Evolutionary conservation across 2,888 invertebrate species (phyloP).

Genomic region (Allygus modestus): DNA sequence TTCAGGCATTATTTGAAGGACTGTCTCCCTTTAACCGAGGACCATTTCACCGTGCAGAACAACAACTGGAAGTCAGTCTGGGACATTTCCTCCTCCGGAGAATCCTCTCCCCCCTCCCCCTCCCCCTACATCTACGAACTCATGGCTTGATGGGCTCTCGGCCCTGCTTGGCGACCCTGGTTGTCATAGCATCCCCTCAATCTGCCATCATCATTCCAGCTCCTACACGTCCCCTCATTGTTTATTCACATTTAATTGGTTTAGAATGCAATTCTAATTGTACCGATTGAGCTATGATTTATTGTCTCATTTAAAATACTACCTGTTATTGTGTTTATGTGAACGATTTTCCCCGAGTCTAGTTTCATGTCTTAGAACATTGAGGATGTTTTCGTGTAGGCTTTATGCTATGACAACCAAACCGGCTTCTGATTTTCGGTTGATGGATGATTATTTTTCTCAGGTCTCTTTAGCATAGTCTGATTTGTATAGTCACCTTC

Average conservation of each 20-base stretch:
- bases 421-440: conserved; percentile 52
- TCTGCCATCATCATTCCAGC: conserved; percentile 27
- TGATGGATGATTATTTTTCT: conserved; percentile 40
- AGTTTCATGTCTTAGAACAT: not conserved
- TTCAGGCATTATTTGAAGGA: conserved; percentile 79
- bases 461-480: conserved; percentile 33
- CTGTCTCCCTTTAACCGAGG: conserved; percentile 79
- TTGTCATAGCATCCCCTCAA: not conserved
- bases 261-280: not conserved
- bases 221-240: conserved; percentile 27
- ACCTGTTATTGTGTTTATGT: not conserved
- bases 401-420: conserved; percentile 38
- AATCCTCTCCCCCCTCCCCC: conserved; percentile 30
- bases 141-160: conserved; percentile 35
- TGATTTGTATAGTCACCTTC: conserved; percentile 40
- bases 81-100: conserved; percentile 29
- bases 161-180: conserved; percentile 29
- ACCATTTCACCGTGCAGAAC: conserved; percentile 74
- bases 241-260: not conserved
- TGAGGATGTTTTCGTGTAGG: conserved; percentile 21
- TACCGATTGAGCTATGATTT: not conserved
- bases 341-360: not conserved
- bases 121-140: conserved; percentile 54
- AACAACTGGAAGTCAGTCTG: conserved; percentile 54
- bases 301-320: not conserved